A percentile compares a stretch with the other conserved stretches of the same genome.
Conservation (phyloP, 2,113 vertebrate genomes). For the Choloepus hoffmanni region DNA sequence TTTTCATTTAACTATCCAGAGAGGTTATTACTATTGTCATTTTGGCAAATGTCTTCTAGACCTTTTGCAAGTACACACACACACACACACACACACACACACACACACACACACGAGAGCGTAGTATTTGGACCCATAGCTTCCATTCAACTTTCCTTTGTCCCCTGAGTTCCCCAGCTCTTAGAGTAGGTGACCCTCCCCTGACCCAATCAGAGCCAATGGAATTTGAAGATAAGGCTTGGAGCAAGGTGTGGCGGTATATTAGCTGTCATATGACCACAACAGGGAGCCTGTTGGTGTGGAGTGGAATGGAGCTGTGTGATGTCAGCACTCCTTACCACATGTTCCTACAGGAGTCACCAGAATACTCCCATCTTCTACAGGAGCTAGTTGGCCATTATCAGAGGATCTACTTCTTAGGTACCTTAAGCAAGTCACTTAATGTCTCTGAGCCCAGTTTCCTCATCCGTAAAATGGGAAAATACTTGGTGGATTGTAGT, state of each 20-base stretch:
- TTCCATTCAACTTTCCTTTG: neutral
- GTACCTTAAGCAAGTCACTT: neutral
- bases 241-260: neutral
- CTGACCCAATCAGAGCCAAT: neutral
- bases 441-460: neutral
- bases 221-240: neutral
- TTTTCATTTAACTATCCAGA: neutral
- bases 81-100: rapidly evolving
- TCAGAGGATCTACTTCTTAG: neutral
- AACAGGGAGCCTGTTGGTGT: neutral
- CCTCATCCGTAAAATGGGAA: neutral
- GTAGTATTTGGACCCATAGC: neutral
- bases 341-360: neutral
- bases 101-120: neutral
- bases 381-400: neutral
- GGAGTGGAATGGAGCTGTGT: neutral
- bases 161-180: neutral
- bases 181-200: neutral
- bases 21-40: neutral
- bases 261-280: neutral
- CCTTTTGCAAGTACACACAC: neutral
- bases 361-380: neutral
- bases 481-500: neutral
- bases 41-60: neutral
- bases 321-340: neutral